These are phyloP conservation scores for Alauda arvensis DNA, from an alignment of 2,797 vertebrate species.

Conservation along the genomic window DNA sequence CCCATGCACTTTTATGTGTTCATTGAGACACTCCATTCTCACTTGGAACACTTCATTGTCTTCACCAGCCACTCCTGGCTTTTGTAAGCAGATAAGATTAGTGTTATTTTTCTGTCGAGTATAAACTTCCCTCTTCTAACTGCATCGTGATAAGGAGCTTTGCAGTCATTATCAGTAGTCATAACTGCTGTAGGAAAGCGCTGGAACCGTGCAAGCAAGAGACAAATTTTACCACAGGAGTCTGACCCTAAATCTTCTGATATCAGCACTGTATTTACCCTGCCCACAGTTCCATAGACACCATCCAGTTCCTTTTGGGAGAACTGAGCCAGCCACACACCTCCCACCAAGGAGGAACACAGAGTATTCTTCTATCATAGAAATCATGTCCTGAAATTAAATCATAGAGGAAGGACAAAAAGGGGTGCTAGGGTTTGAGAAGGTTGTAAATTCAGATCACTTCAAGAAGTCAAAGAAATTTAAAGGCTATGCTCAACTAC, in stretches of 20 bases:
- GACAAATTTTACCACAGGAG: not conserved
- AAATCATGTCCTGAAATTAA: not conserved
- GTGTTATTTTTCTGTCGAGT: not conserved
- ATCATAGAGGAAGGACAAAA: not conserved
- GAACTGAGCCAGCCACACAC: not conserved
- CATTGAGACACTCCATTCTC: not conserved
- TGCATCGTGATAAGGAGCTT: not conserved
- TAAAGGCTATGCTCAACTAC: not conserved
- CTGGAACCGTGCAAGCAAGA: not conserved
- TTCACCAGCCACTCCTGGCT: not conserved
- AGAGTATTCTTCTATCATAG: not conserved
- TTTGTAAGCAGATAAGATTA: not conserved
- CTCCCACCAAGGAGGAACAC: not conserved
- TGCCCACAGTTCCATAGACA: not conserved
- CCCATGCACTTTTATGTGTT: not conserved
- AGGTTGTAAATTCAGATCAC: not conserved
- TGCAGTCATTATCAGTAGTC: not conserved
- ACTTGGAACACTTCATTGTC: not conserved
- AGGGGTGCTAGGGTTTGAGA: not conserved
- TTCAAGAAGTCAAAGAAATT: conserved; percentile 16
- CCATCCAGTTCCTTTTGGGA: not conserved
- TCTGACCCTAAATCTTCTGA: not conserved
- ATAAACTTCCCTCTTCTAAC: not conserved
- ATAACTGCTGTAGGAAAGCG: not conserved
- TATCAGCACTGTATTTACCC: not conserved